These are phyloP conservation scores for Bunonema sp. DNA, from an alignment of 2,888 invertebrate genomes.

Conservation along the genomic window DNA sequence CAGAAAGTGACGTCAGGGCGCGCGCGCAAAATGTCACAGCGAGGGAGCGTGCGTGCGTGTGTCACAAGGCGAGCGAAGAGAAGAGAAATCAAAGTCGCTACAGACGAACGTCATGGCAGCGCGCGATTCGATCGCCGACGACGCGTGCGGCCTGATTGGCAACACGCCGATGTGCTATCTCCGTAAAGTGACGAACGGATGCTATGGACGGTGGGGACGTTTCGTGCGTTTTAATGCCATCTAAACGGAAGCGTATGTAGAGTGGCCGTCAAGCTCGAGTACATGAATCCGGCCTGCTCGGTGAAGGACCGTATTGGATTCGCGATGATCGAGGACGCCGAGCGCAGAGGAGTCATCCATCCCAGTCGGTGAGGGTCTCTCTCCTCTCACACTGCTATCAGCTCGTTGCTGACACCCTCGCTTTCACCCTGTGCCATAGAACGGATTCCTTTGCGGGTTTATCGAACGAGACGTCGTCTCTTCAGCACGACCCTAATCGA, in stretches of 20 bases:
- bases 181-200: conserved; percentile 20
- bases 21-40: no score
- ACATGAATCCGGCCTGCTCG: conserved; percentile 37
- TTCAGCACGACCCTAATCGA: conserved; percentile 34
- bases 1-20: no score
- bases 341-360: conserved; percentile 24
- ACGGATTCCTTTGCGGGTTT: no score
- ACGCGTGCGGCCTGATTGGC: conserved; percentile 27
- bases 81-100: no score
- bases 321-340: conserved; percentile 39
- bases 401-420: no score
- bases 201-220: conserved; percentile 10
- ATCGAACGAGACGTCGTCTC: no score
- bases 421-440: no score
- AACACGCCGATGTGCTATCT: conserved; percentile 42
- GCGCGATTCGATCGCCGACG: conserved; percentile 20
- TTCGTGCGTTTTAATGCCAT: background rate
- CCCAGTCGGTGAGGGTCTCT: no score
- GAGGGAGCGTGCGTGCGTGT: no score
- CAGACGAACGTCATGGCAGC: conserved; percentile 28
- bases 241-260: background rate
- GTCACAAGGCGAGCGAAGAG: no score
- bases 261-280: conserved; percentile 41
- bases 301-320: conserved; percentile 43
- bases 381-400: no score